Conservation (phyloP, 2,113 vertebrate genomes). For the Scolopax mira region DNA sequence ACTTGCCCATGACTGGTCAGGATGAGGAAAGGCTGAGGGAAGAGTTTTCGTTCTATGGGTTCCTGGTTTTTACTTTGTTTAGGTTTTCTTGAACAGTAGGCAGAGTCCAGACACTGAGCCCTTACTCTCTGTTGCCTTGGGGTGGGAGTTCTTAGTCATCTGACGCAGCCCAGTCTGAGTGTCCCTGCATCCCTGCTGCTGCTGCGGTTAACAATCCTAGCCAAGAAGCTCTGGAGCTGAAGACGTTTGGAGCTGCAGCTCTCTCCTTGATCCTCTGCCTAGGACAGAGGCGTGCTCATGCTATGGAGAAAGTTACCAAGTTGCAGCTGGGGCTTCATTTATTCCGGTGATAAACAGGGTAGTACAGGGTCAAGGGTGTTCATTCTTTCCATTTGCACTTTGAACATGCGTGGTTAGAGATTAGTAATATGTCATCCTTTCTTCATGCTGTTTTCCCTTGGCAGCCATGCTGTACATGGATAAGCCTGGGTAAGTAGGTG, state of each 20-base stretch:
- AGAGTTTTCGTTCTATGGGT: background rate
- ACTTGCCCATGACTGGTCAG: background rate
- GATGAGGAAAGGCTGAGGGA: background rate
- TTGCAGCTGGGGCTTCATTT: background rate
- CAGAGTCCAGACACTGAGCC: background rate
- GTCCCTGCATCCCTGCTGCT: background rate
- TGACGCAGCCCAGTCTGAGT: background rate
- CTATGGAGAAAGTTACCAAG: background rate
- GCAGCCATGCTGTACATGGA: slow-evolving; percentile 14
- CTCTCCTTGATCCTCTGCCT: background rate
- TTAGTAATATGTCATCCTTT: slow-evolving; percentile 46
- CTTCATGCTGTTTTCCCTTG: slow-evolving; percentile 49
- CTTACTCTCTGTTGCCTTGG: background rate
- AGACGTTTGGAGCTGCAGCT: background rate
- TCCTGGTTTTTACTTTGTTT: background rate
- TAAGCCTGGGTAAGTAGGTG: slow-evolving; percentile 38
- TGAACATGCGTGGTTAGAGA: background rate
- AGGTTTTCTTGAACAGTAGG: background rate
- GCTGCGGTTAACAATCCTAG: background rate
- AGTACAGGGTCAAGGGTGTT: slow-evolving; percentile 5
- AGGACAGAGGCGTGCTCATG: background rate
- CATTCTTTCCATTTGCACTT: slow-evolving; percentile 48
- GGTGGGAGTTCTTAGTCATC: background rate
- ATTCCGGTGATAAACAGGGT: background rate
- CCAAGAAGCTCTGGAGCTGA: background rate